Evolutionary conservation across 37 sponge, comb jelly and placozoan species (phyloP).

Genomic region (Agelas oroides): DNA sequence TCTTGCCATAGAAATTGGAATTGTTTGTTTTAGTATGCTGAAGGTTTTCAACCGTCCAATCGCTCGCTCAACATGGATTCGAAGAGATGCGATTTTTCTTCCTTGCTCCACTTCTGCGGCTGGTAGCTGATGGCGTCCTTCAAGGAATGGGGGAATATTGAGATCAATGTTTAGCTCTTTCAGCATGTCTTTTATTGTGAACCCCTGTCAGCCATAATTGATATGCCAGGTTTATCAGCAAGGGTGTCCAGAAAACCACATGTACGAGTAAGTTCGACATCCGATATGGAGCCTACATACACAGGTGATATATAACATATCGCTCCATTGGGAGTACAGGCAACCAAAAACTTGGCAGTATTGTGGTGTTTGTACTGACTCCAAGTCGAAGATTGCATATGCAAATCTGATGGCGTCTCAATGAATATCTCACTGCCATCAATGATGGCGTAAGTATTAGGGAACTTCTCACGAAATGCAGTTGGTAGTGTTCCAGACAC

Average conservation of each 20-base stretch:
- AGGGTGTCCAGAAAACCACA: constrained; percentile 47
- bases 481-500: constrained; percentile 33
- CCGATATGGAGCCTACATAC: constrained; percentile 39
- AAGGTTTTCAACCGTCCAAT: constrained; percentile 61
- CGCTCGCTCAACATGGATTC: constrained; percentile 72
- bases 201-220: constrained; percentile 69
- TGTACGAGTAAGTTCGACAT: too few species aligned
- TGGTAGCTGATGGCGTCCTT: constrained; percentile 54
- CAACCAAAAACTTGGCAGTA: constrained; percentile 59
- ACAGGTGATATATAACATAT: constrained; percentile 42
- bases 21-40: constrained; percentile 40
- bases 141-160: constrained; percentile 67
- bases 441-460: constrained; percentile 46
- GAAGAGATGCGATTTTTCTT: constrained; percentile 53
- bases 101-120: constrained; percentile 48
- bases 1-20: constrained; percentile 54
- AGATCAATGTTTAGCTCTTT: constrained; percentile 49
- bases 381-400: constrained; percentile 47
- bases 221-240: constrained; percentile 43
- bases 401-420: constrained; percentile 41
- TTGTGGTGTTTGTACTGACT: constrained; percentile 64
- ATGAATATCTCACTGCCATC: constrained; percentile 50
- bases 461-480: constrained; percentile 34
- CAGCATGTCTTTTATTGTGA: constrained; percentile 64
- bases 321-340: constrained; percentile 37